phyloP scores from a whole-genome alignment of 2,797 vertebrate genomes.

The Staurois parvus region DNA sequence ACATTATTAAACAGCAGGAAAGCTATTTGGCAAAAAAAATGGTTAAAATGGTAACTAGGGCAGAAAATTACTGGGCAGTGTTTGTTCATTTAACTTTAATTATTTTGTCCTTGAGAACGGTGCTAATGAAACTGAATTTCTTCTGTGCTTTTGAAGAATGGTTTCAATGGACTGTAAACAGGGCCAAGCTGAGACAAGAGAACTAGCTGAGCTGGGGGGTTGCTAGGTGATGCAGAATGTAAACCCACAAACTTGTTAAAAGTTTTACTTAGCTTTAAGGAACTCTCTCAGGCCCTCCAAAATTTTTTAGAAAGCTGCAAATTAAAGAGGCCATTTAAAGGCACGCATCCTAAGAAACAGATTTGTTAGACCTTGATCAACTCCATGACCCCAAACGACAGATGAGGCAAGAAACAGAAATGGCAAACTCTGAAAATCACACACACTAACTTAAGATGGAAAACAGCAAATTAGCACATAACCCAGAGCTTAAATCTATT shows the following conservation, averaged over 20 bases:
- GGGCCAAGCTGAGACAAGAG: constrained; percentile 78
- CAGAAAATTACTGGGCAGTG: constrained; percentile 74
- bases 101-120: constrained; percentile 84
- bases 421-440: not conserved
- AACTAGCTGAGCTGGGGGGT: constrained; percentile 78
- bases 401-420: not conserved
- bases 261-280: constrained; percentile 82
- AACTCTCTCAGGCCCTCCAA: constrained; percentile 79
- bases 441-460: not conserved
- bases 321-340: constrained; percentile 75
- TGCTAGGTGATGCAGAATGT: constrained; percentile 83
- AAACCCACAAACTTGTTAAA: constrained; percentile 79
- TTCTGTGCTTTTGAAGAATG: constrained; percentile 78
- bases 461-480: too few species aligned
- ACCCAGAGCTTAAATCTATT: too few species aligned
- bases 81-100: constrained; percentile 86
- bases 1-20: constrained; percentile 52
- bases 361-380: constrained; percentile 25
- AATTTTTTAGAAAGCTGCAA: constrained; percentile 74
- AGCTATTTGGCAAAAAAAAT: not conserved
- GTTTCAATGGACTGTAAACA: constrained; percentile 83
- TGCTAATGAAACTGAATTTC: constrained; percentile 84
- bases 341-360: constrained; percentile 36
- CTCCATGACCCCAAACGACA: not conserved
- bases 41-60: constrained; percentile 56